Evolutionary conservation across 2,888 invertebrate genomes (phyloP).

Genomic region (Timandra comae): DNA sequence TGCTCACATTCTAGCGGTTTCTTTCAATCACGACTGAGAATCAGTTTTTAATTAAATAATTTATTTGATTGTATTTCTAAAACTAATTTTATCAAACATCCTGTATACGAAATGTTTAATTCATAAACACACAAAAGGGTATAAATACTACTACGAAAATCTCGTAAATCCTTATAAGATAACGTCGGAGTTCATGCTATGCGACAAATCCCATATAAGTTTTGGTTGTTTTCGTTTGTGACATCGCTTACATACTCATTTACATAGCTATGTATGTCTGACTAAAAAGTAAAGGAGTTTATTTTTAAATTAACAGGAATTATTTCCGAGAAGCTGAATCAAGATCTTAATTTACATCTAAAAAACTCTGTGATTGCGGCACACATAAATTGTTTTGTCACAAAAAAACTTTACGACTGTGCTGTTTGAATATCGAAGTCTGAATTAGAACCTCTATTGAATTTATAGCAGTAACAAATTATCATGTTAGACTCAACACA

Average conservation of each 20-base stretch:
- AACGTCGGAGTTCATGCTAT: constrained; percentile 6
- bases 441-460: constrained; percentile 35
- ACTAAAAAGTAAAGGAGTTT: constrained; percentile 19
- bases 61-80: too few relatives aligned
- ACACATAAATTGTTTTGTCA: constrained; percentile 28
- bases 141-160: constrained; percentile 1
- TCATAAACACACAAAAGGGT: not conserved
- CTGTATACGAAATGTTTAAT: too few relatives aligned
- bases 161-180: constrained; percentile 11
- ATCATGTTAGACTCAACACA: constrained; percentile 28
- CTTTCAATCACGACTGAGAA: not conserved
- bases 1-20: not conserved
- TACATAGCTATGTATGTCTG: constrained; percentile 25
- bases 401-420: constrained; percentile 31
- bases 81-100: too few relatives aligned
- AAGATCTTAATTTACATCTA: constrained; percentile 31
- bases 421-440: constrained; percentile 30
- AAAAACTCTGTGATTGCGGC: constrained; percentile 31
- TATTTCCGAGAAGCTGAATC: constrained; percentile 28
- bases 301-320: constrained; percentile 8
- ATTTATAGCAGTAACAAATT: constrained; percentile 38
- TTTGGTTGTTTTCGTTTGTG: constrained; percentile 20
- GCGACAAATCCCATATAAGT: constrained; percentile 13
- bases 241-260: constrained; percentile 21
- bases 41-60: too few relatives aligned